These are phyloP conservation scores for Pseudonaja textilis DNA, from an alignment of 2,113 vertebrate genomes.

Conservation along the genomic window DNA sequence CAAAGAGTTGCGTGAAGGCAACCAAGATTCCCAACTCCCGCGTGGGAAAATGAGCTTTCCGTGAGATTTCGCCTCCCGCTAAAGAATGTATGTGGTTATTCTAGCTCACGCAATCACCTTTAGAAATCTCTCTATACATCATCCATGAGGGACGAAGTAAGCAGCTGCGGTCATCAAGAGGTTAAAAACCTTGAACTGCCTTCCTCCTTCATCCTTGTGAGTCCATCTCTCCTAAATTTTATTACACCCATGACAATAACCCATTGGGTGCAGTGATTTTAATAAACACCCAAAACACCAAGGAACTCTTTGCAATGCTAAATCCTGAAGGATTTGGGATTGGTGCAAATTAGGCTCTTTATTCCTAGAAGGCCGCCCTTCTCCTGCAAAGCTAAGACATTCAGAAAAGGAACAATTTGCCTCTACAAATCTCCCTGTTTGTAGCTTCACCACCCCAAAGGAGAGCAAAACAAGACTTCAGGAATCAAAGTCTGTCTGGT, in stretches of 20 bases:
- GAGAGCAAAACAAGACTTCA: neutral
- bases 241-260: neutral
- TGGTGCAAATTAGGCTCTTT: neutral
- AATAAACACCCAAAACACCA: neutral
- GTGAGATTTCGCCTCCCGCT: too few relatives aligned
- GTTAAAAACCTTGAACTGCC: too few relatives aligned
- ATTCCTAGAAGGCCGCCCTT: neutral
- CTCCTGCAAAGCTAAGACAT: neutral
- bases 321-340: neutral
- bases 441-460: too few relatives aligned
- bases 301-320: neutral
- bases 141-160: neutral
- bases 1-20: too few relatives aligned
- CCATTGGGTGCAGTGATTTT: neutral
- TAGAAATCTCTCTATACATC: neutral
- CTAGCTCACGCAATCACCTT: too few relatives aligned
- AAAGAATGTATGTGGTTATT: too few relatives aligned
- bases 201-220: neutral
- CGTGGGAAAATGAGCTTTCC: too few relatives aligned
- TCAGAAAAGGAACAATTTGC: neutral
- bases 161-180: neutral
- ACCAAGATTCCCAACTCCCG: too few relatives aligned
- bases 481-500: neutral
- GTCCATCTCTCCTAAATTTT: neutral
- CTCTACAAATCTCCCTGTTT: neutral